These are phyloP conservation scores for Varanus komodoensis DNA, from an alignment of 2,113 vertebrate species.

Conservation along the genomic window DNA sequence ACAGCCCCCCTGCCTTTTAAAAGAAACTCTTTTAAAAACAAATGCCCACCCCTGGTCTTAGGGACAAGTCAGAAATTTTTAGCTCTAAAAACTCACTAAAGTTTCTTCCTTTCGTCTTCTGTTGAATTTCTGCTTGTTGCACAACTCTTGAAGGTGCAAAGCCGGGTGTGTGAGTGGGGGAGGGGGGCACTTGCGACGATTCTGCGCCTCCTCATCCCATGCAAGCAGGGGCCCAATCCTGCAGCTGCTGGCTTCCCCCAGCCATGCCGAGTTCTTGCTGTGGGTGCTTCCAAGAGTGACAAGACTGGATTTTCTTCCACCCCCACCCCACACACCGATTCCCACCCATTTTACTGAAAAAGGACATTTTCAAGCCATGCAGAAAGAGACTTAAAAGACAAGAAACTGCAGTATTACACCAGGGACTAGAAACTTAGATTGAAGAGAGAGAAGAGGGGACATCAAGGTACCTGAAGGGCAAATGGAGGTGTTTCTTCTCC, in stretches of 20 bases:
- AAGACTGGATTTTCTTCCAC: background rate
- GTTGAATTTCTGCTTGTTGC: background rate
- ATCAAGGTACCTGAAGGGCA: constrained; percentile 58
- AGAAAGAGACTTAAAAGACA: background rate
- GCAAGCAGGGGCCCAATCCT: background rate
- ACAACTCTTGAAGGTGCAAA: background rate
- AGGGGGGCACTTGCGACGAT: background rate
- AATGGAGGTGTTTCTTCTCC: constrained; percentile 62
- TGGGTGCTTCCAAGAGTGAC: background rate
- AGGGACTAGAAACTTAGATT: background rate
- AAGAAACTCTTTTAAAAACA: too few relatives aligned
- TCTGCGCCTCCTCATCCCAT: background rate
- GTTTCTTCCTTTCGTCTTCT: background rate
- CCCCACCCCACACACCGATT: background rate
- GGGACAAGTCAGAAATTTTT: too few relatives aligned
- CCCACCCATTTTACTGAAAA: background rate
- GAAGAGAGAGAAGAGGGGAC: accelerated
- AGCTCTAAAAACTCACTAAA: background rate
- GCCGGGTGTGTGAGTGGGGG: too few relatives aligned
- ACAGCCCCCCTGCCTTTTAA: too few relatives aligned
- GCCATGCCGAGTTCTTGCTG: background rate
- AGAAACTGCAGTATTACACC: accelerated
- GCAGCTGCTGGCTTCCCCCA: background rate
- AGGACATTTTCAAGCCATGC: background rate
- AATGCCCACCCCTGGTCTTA: too few relatives aligned